Base-by-base conservation (phyloP, 2,797 vertebrate genomes). In the Enteromius fasciolatus region DNA sequence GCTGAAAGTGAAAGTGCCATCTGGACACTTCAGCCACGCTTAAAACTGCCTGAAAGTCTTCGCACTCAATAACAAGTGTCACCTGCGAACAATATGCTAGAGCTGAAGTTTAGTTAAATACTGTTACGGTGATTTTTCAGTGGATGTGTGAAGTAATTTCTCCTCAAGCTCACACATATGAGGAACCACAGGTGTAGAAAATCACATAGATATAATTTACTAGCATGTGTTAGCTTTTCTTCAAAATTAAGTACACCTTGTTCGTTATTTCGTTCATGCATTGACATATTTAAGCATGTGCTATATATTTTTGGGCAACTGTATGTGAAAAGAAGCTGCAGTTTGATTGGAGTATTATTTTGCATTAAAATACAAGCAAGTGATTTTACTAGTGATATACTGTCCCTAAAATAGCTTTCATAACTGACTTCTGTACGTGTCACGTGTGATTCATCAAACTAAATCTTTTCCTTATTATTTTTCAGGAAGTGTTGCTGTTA, bases 401-500 rank as follows among this genome's bases (percentile, higher is more conserved):
- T 14, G 44, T 46, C 10, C 5, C 25, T 66, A 1, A 33, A 31
- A 31, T 36, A 11, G 20, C 14, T 52, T 78, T 67, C 3, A 33
- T 64, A 15, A 28, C 25, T 63, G 17, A 78, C 20, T 36, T 4
- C 20, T n/a, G 20, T 57, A 48, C n/a, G 9, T 39, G 4, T 41
- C 9, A 17, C 25, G 11, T 20, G 3, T 36, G 23, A n/a, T 39
- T 73, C 17, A 64, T 23, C 1, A 70, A 76, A 75, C 12, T 57
- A 33, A 5, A 66, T 11, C 14, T 31, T 85, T 31, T 57, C 5
- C 82, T 83, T 28, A 9, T 14, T 74, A 5, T 59, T 36, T 87
- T 52, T 12, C 69, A 94, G 94, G 85, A 76, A 86, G 81, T 28
- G 28, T 93, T 25, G 86, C 41, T n/a, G 84, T 11, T 36, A 92